Evolutionary conservation across 92 coral and sea anemone species (phyloP).

Genomic region (Hydrozoanthus gracilis): DNA sequence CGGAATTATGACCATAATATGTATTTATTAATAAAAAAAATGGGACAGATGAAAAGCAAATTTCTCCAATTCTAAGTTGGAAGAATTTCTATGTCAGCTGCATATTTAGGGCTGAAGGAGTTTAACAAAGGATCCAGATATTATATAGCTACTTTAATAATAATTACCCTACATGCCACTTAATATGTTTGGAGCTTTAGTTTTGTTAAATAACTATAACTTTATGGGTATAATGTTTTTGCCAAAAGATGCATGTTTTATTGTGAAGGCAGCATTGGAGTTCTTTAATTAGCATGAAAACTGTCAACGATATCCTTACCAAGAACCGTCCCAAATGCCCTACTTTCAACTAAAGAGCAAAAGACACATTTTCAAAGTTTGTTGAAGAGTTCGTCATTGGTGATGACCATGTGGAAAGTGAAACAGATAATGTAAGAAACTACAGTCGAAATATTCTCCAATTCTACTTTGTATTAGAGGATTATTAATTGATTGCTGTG

Average conservation of each 20-base stretch:
- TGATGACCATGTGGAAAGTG: constrained; percentile 16
- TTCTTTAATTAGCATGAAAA: constrained; percentile 37
- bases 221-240: not conserved
- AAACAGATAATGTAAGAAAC: constrained; percentile 5
- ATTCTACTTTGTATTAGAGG: constrained; percentile 7
- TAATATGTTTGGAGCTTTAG: not conserved
- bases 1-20: too few relatives aligned
- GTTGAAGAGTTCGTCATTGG: constrained; percentile 24
- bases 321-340: constrained; percentile 52
- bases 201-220: not conserved
- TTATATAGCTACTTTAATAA: not conserved
- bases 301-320: constrained; percentile 25
- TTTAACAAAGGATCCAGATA: not conserved
- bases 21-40: too few relatives aligned
- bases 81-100: not conserved
- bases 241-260: constrained; percentile 26
- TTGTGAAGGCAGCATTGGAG: constrained; percentile 48
- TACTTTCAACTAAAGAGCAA: constrained; percentile 26
- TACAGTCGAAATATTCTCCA: constrained; percentile 15
- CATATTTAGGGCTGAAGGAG: not conserved
- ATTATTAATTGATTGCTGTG: constrained; percentile 43
- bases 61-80: too few relatives aligned
- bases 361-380: constrained; percentile 36
- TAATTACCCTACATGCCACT: not conserved
- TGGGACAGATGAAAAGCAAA: too few relatives aligned